A percentile compares a stretch with the other conserved stretches of the same genome.
Evolutionary conservation across 2,888 invertebrate species (phyloP).

Genomic region (Tetanocera ferruginea): DNA sequence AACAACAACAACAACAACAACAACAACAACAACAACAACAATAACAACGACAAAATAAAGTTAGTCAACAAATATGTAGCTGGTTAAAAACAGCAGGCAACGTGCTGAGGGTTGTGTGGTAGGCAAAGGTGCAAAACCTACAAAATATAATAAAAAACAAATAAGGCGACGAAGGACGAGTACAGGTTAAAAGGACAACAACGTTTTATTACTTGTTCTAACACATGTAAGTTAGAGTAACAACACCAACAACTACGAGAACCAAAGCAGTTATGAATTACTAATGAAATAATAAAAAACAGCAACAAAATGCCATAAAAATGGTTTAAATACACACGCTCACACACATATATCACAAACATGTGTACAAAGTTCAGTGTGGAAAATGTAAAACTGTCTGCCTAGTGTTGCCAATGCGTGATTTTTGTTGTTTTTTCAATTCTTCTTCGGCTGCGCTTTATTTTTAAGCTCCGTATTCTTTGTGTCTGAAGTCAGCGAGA

Average conservation of each 20-base stretch:
- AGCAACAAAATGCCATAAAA: constrained; percentile 15
- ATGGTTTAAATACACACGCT: constrained; percentile 38
- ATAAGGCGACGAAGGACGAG: not conserved
- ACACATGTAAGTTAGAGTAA: constrained; percentile 40
- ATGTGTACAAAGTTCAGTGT: no score
- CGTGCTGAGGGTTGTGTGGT: not conserved
- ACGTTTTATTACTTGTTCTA: constrained; percentile 44
- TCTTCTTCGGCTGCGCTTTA: no score
- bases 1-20: no score
- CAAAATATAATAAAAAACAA: constrained; percentile 1
- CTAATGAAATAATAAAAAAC: constrained; percentile 65
- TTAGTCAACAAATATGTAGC: not conserved
- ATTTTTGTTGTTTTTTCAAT: no score
- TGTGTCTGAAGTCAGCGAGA: no score
- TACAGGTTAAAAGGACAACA: constrained; percentile 27
- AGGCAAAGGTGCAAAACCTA: not conserved
- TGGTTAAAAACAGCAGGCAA: not conserved
- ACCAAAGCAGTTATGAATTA: constrained; percentile 62
- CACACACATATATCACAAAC: not conserved
- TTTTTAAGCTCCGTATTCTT: no score
- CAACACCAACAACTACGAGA: not conserved
- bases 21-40: constrained; percentile 16
- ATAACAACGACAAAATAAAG: not conserved
- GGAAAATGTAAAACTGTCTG: no score
- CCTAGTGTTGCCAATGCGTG: no score